Evolutionary conservation across 2,113 vertebrate genomes (phyloP).

Genomic region (Brachyistius frenatus): DNA sequence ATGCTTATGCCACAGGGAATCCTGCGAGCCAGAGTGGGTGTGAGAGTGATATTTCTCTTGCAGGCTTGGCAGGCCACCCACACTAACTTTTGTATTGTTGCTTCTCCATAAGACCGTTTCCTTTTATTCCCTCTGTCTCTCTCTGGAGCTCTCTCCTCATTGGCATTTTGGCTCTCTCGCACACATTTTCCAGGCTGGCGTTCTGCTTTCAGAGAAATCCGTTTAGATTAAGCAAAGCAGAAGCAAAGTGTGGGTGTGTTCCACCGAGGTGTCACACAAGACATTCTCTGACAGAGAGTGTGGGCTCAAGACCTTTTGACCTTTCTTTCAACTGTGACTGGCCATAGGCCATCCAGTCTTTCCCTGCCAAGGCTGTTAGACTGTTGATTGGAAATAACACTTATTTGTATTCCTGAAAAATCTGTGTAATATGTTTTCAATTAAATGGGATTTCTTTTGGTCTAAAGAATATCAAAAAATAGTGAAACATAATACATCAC

Average conservation of each 20-base stretch:
- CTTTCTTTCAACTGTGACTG: constrained; percentile 37
- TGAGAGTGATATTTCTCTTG: constrained; percentile 59
- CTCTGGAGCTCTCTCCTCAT: constrained; percentile 45
- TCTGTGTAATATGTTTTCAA: no score
- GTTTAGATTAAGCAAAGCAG: constrained; percentile 76
- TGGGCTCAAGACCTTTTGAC: constrained; percentile 67
- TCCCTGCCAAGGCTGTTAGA: constrained; percentile 37
- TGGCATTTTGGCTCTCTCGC: constrained; percentile 68
- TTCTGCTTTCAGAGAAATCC: constrained; percentile 72
- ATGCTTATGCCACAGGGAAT: constrained; percentile 55
- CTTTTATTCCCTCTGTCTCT: constrained; percentile 18
- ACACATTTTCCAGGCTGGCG: constrained; percentile 60
- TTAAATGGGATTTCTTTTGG: no score
- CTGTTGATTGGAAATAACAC: constrained; percentile 9
- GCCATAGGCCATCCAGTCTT: constrained; percentile 53
- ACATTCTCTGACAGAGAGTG: constrained; percentile 69
- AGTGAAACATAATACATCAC: no score
- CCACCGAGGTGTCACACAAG: constrained; percentile 63
- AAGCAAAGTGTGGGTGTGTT: constrained; percentile 68
- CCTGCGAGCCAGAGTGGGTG: constrained; percentile 58
- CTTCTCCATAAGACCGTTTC: constrained; percentile 52
- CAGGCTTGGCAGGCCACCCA: constrained; percentile 70
- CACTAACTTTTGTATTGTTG: constrained; percentile 67
- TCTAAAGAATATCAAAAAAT: no score
- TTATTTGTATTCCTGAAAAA: no score